These are phyloP conservation scores for Trisateles emortualis DNA, from an alignment of 2,888 invertebrate genomes.

Conservation along the genomic window DNA sequence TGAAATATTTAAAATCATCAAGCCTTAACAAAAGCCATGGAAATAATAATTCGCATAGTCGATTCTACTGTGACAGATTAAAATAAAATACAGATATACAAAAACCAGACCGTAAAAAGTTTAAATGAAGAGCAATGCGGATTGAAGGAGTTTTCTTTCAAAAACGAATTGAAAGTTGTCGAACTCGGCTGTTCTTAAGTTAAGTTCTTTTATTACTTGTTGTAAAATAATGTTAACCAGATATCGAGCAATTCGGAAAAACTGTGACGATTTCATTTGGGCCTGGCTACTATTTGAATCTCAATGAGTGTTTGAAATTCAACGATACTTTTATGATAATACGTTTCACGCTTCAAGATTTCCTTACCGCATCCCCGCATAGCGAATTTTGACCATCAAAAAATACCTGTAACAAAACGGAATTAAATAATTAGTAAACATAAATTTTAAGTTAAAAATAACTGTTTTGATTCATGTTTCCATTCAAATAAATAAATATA, in stretches of 20 bases:
- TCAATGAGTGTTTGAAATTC: constrained; percentile 66
- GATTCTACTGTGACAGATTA: constrained; percentile 5
- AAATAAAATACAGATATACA: constrained; percentile 13
- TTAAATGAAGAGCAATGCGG: constrained; percentile 22
- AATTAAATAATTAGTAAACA: constrained; percentile 38
- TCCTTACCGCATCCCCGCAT: constrained; percentile 54
- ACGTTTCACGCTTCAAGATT: constrained; percentile 51
- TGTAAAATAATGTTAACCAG: constrained; percentile 44
- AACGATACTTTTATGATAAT: constrained; percentile 73
- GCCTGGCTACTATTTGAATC: constrained; percentile 65
- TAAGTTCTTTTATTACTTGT: constrained; percentile 39
- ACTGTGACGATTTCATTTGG: constrained; percentile 50
- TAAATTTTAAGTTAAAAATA: background rate
- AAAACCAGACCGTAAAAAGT: constrained; percentile 11
- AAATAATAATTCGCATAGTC: too few relatives aligned
- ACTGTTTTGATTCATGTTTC: background rate
- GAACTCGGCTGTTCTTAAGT: constrained; percentile 27
- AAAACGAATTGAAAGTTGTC: constrained; percentile 36
- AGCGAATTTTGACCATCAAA: constrained; percentile 68
- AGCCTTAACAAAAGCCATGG: constrained; percentile 2
- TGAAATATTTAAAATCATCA: constrained; percentile 19
- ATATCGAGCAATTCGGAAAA: constrained; percentile 49
- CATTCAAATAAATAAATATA: too few relatives aligned
- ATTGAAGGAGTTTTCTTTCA: constrained; percentile 24
- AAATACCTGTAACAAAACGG: constrained; percentile 80